Base-by-base conservation (phyloP, 1,140 invertebrate species). In the Micrasema minimum region DNA sequence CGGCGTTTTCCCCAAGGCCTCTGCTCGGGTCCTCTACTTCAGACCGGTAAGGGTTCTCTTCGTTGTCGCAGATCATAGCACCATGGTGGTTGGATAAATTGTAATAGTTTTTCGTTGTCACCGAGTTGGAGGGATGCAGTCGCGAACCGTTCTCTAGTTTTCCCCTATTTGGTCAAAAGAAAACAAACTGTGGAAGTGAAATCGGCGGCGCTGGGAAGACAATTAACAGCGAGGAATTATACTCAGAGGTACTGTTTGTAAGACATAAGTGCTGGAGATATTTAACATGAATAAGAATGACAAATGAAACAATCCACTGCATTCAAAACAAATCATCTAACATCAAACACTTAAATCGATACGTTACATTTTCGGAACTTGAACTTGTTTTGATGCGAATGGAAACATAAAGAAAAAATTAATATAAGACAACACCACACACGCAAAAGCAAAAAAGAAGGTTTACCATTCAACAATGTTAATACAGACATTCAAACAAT, bases 81-180 rank as follows among this genome's bases (percentile, higher is more conserved):
- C 18, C n/a, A 81, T 84, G 85, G 82, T 85, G 85, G 79, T 71
- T 82, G 82, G 83, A 85, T 81, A 84, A 80, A 83, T 88, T 88
- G 85, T 87, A 87, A 82, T 87, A 86, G 83, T 85, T 86, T 80
- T 85, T 86, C 79, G 83, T 82, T 75, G 83, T 80, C 69, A 85
- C 82, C 76, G 79, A 84, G 78, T 81, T 81, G 73, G 81, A 79
- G 74, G 81, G 78, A 75, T 81, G 81, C 53, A 82, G 82, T 75
- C 81, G 79, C 77, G 81, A 79, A 79, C 80, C 82, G 81, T 83
- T 82, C 78, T 85, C 84, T 81, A 86, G 78, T 81, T 84, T 83
- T 80, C n/a, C 26, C 85, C 84, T 85, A 85, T 78, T 81, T 77
- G 66, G 71, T 50, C 55, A 69, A 69, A 64, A 75, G 64, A 72